Conservation (phyloP, 2,113 vertebrate species). For the Corynorhinus townsendii region DNA sequence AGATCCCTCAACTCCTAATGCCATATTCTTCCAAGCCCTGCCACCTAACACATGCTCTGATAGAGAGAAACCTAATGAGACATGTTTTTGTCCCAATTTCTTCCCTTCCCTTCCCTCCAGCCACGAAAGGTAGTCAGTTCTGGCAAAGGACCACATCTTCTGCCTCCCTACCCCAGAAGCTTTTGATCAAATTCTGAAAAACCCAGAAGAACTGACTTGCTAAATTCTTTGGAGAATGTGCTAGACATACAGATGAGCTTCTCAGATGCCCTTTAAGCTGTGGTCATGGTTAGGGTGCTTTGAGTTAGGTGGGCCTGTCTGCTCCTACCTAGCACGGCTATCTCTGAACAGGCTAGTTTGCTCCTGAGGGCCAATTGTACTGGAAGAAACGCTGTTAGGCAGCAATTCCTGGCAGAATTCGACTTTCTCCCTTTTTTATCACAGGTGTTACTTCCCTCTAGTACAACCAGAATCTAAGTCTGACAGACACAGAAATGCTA, state of each 20-base stretch:
- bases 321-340: not conserved
- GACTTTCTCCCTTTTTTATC: not conserved
- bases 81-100: not conserved
- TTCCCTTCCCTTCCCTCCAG: not conserved
- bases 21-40: not conserved
- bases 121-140: not conserved
- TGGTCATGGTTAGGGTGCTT: not conserved
- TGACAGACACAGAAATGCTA: not conserved
- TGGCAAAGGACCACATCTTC: not conserved
- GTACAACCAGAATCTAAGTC: not conserved
- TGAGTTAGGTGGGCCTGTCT: not conserved
- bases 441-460: not conserved
- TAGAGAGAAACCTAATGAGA: not conserved
- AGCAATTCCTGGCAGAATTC: not conserved
- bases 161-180: not conserved
- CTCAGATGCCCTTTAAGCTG: not conserved
- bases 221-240: not conserved
- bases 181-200: not conserved
- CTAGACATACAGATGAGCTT: not conserved
- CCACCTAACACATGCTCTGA: not conserved
- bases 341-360: not conserved
- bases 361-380: not conserved
- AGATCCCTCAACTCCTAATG: not conserved
- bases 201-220: not conserved
- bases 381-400: not conserved